Evolutionary conservation across 2,113 vertebrate genomes (phyloP).

Genomic region (Scomber japonicus): DNA sequence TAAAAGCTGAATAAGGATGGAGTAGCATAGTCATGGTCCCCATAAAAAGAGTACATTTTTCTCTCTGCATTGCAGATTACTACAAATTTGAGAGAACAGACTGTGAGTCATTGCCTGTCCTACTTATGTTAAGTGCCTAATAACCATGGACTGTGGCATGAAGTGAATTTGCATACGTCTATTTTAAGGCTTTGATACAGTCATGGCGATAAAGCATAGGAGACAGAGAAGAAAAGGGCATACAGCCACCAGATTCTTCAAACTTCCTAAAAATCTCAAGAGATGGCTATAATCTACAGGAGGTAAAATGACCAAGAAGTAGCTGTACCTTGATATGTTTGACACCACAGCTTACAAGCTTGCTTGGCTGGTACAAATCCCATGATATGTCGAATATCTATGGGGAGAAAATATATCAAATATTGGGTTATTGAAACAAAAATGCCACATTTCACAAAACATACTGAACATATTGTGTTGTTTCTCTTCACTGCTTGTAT

Average conservation of each 20-base stretch:
- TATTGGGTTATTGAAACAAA: background rate
- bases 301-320: conserved; percentile 35
- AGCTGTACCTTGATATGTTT: conserved; percentile 96
- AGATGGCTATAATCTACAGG: background rate
- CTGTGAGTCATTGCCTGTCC: conserved; percentile 69
- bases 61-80: conserved; percentile 52
- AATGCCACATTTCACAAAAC: background rate
- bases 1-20: conserved; percentile 59
- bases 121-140: conserved; percentile 74
- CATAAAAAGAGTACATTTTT: conserved; percentile 33
- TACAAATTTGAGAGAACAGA: conserved; percentile 59
- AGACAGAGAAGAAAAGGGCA: conserved; percentile 19
- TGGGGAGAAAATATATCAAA: conserved; percentile 44
- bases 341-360: conserved; percentile 96
- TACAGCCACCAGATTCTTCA: conserved; percentile 1
- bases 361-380: conserved; percentile 97
- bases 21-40: conserved; percentile 43
- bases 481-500: background rate
- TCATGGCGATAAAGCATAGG: conserved; percentile 51
- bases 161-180: conserved; percentile 76
- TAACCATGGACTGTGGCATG: conserved; percentile 59
- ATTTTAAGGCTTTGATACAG: conserved; percentile 70
- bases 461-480: background rate
- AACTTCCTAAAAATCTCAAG: background rate
- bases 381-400: conserved; percentile 99